Percentiles rank a stretch among this genome's conserved stretches.
phyloP scores from a whole-genome alignment of 2,113 vertebrate genomes.

The Dromiciops gliroides region DNA sequence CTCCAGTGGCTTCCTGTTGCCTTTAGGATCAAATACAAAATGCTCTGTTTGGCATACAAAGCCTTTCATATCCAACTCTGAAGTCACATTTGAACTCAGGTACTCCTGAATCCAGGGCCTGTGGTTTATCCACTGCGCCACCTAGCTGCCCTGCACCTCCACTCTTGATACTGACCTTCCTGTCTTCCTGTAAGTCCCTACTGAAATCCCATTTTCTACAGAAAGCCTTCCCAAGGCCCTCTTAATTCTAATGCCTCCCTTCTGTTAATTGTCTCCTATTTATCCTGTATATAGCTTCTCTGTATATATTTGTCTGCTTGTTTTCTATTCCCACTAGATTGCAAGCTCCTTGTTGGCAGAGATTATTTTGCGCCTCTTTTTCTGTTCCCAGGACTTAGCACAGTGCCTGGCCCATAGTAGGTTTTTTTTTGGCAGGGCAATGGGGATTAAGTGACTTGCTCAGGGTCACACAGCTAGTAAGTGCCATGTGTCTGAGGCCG shows the following conservation, averaged over 20 bases:
- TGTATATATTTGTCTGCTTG: background rate
- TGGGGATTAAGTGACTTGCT: too few species aligned
- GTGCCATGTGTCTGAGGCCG: too few species aligned
- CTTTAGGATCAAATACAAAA: background rate
- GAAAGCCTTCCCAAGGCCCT: background rate
- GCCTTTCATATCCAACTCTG: too few species aligned
- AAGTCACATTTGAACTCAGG: too few species aligned
- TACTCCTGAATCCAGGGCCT: too few species aligned
- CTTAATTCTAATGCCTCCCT: background rate
- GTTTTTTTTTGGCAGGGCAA: too few species aligned
- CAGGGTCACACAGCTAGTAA: too few species aligned
- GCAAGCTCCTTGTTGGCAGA: background rate
- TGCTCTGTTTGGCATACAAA: background rate
- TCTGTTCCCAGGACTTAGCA: background rate
- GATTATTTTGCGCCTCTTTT: background rate
- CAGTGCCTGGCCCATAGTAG: background rate
- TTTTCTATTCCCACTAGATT: background rate
- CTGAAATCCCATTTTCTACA: background rate
- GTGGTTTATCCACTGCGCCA: too few species aligned
- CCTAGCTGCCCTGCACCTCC: too few species aligned
- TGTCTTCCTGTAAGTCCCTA: background rate
- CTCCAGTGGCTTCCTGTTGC: background rate
- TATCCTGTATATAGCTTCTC: background rate
- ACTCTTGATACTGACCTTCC: background rate
- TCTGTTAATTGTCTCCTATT: background rate